Percentiles rank a stretch among this genome's conserved stretches.
These are phyloP conservation scores for Bagarius yarrelli DNA, from an alignment of 2,113 vertebrate species.

Conservation along the genomic window DNA sequence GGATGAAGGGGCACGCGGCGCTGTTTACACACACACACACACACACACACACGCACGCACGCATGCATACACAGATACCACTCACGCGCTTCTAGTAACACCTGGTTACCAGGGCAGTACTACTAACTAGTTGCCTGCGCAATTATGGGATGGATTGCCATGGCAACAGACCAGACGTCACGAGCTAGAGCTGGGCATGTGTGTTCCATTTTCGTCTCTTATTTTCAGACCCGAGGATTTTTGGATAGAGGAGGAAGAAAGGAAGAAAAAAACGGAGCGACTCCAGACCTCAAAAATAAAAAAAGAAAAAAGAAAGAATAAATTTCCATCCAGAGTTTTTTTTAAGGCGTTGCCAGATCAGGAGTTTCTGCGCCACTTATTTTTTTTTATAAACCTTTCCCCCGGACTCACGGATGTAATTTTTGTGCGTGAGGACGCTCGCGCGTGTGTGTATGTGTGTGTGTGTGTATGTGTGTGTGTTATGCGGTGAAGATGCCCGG, in stretches of 20 bases:
- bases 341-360: background rate
- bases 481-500: constrained; percentile 81
- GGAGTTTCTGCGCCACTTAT: constrained; percentile 70
- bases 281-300: background rate
- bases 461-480: constrained; percentile 36
- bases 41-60: background rate
- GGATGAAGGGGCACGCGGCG: constrained; percentile 37
- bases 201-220: constrained; percentile 77
- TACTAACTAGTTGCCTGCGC: constrained; percentile 79
- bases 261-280: constrained; percentile 47
- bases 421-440: constrained; percentile 38
- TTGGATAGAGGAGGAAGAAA: constrained; percentile 73
- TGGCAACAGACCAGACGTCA: constrained; percentile 97
- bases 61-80: background rate
- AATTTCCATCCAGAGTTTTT: constrained; percentile 53
- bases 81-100: constrained; percentile 60
- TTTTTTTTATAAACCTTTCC: constrained; percentile 18
- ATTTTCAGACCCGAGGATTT: constrained; percentile 75
- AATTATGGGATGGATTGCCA: constrained; percentile 94
- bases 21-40: constrained; percentile 40
- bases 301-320: background rate
- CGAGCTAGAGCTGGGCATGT: constrained; percentile 93
- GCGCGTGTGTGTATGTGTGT: constrained; percentile 43
- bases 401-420: constrained; percentile 64
- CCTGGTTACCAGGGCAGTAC: constrained; percentile 68